A percentile compares a stretch with the other conserved stretches of the same genome.
phyloP scores from a whole-genome alignment of 1,140 invertebrate genomes.

The Brachionus koreanus region DNA sequence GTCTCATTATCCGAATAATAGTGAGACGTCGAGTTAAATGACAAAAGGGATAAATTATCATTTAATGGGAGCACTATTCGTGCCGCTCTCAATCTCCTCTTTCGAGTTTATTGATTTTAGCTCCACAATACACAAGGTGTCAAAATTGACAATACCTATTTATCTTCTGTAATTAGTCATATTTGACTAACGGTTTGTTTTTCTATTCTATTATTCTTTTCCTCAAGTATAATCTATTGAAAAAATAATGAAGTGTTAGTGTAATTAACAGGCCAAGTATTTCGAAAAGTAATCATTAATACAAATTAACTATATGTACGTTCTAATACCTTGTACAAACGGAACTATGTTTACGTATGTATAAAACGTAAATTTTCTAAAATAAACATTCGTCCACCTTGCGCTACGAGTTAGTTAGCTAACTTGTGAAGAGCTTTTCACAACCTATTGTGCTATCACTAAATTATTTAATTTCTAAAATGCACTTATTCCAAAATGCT shows the following conservation, averaged over 20 bases:
- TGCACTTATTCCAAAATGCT: neutral
- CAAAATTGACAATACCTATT: neutral
- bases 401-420: neutral
- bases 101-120: neutral
- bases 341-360: constrained; percentile 1
- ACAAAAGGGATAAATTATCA: constrained; percentile 15
- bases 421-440: neutral
- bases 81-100: neutral
- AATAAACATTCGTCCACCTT: constrained; percentile 22
- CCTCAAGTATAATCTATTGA: constrained; percentile 14
- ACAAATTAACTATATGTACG: neutral
- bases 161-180: neutral
- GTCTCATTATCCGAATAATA: constrained; percentile 22
- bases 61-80: constrained; percentile 6
- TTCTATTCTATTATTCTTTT: neutral
- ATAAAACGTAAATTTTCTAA: neutral
- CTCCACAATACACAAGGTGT: neutral
- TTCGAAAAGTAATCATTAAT: neutral
- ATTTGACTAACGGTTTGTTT: neutral
- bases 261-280: constrained; percentile 10
- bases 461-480: too few relatives aligned
- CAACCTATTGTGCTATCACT: constrained; percentile 1
- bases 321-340: constrained; percentile 36
- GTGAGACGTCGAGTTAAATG: neutral
- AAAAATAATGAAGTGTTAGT: constrained; percentile 33